Percentiles rank a stretch among this genome's conserved stretches.
Conservation (phyloP, 2,113 vertebrate genomes). For the Microcebus tavaratra region DNA sequence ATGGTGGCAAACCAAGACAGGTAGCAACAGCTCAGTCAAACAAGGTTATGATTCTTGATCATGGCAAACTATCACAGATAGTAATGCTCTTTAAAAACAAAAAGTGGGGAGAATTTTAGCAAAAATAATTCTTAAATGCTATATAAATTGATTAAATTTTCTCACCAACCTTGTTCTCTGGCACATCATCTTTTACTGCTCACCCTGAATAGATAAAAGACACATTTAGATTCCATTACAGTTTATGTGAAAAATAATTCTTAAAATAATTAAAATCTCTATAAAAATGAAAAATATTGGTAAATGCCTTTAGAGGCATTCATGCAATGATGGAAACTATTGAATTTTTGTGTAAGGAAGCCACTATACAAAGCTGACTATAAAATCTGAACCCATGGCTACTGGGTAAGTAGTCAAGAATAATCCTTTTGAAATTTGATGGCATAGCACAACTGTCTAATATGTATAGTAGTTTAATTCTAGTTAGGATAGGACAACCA, state of each 20-base stretch:
- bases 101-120: not conserved
- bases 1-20: not conserved
- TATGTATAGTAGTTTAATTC: not conserved
- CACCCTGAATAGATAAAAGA: not conserved
- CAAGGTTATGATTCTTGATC: constrained; percentile 21
- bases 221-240: not conserved
- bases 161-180: not conserved
- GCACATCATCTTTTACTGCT: not conserved
- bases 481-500: not conserved
- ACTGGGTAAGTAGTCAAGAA: not conserved
- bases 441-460: not conserved
- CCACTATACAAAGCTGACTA: not conserved
- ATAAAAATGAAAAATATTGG: not conserved
- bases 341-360: not conserved
- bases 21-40: not conserved
- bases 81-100: not conserved
- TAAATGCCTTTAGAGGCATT: not conserved
- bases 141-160: not conserved
- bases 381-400: not conserved
- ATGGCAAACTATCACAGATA: not conserved
- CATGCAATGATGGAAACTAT: not conserved
- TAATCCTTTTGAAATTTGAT: not conserved
- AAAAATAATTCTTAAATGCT: not conserved
- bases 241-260: not conserved
- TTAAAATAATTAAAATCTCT: constrained; percentile 21